Conservation (phyloP, 92 coral and sea anemone genomes). For the Porites evermanni region DNA sequence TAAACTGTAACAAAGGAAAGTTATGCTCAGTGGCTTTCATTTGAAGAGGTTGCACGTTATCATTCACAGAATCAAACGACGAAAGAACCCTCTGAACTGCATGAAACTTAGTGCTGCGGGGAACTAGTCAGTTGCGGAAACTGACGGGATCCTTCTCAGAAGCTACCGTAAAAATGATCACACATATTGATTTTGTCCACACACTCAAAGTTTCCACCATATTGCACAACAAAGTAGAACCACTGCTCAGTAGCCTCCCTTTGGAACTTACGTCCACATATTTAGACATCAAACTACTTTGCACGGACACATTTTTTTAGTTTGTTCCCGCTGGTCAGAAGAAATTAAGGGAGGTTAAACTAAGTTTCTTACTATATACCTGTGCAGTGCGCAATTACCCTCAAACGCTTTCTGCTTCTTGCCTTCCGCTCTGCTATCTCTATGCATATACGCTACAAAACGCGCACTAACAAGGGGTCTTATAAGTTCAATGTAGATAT, state of each 20-base stretch:
- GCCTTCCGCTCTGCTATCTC: constrained; percentile 3
- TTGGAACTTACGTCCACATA: too few species aligned
- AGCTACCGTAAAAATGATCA: neutral
- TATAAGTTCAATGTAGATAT: too few species aligned
- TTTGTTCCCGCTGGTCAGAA: too few species aligned
- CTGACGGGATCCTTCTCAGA: neutral
- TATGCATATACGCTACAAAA: neutral
- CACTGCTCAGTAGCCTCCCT: too few species aligned
- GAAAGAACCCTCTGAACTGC: neutral
- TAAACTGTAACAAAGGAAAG: neutral
- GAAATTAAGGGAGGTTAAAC: too few species aligned
- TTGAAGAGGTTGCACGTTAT: neutral
- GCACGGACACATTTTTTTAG: too few species aligned
- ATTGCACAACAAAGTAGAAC: too few species aligned
- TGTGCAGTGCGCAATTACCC: too few species aligned
- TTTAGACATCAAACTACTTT: too few species aligned
- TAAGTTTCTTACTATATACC: neutral
- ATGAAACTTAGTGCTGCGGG: neutral
- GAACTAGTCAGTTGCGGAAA: too few species aligned
- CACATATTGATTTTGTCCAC: too few species aligned
- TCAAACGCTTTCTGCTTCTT: neutral
- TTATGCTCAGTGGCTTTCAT: neutral
- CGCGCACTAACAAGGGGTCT: neutral
- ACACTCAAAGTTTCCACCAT: too few species aligned
- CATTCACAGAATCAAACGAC: neutral